Evolutionary conservation across 2,888 invertebrate species (phyloP), one percentile per base, ranked within the genome.

Genomic region (Drosophila neonasuta): DNA sequence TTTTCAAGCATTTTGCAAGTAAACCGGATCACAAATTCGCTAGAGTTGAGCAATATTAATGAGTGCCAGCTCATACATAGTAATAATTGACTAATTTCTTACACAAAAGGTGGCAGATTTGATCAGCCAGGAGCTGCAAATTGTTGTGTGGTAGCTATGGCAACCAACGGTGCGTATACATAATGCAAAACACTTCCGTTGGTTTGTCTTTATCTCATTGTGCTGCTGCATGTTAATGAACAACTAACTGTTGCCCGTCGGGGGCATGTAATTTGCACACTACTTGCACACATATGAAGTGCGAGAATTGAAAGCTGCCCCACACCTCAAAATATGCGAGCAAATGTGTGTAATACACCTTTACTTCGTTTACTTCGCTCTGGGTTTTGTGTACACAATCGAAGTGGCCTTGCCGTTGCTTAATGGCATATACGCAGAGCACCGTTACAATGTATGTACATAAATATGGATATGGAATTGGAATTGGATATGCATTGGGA

Each of bases 391-490:
- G 57, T 52, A 62, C 34, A 54, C 49, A 61, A 50, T 58, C 63
- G 71, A 10, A 64, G 50, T 85, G 80, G 83, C 80, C 80, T 87
- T 81, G 87, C 52, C 63, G 64, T 61, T 70, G 77, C 70, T 30
- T 49, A 79, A 74, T 75, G 57, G 52, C 67, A 58, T 46, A 54
- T 68, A 76, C 76, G 68, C 72, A 65, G 61, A 61, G 72, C 62
- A 62, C 87, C 71, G 85, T 74, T 80, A 75, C 44, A 54, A 20
- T 50, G 4, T 57, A 29, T 51, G 50, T 15, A 13, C 29, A 42
- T 48, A 29, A 34, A 34, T 44, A 39, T 61, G 9, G 29, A 32
- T 15, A 32, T 32, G 50, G 30, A 15, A 59, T 56, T 24, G 13
- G 20, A 32, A 59, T 56, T 24, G 13, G 29, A 34, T 41, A 41